Evolutionary conservation across 1,140 invertebrate genomes (phyloP).

Genomic region (Tetramorium alpestre): DNA sequence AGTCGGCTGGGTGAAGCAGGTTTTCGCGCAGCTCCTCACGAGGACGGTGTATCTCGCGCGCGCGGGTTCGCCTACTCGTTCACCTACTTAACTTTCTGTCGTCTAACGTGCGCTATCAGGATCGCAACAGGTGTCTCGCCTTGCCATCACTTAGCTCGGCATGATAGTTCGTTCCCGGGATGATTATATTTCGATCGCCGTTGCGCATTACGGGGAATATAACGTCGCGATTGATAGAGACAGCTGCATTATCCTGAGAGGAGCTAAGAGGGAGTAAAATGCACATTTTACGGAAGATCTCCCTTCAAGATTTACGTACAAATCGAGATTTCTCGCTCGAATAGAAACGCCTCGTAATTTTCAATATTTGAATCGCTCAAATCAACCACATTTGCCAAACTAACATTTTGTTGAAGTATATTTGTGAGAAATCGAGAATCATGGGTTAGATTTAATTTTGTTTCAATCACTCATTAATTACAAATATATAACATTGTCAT

Average conservation of each 20-base stretch:
- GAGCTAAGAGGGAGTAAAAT: background rate
- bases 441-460: background rate
- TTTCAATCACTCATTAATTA: background rate
- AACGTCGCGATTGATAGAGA: constrained; percentile 5
- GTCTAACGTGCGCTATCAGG: constrained; percentile 69
- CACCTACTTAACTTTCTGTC: constrained; percentile 65
- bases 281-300: background rate
- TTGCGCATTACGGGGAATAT: constrained; percentile 14
- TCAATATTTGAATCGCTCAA: background rate
- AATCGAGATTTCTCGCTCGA: constrained; percentile 1
- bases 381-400: background rate
- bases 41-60: background rate
- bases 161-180: constrained; percentile 70
- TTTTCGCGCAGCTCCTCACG: constrained; percentile 14
- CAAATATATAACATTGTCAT: background rate
- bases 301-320: constrained; percentile 9
- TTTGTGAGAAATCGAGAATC: background rate
- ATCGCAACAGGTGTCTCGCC: constrained; percentile 82
- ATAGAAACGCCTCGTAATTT: background rate
- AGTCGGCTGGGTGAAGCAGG: background rate
- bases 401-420: background rate
- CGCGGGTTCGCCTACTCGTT: constrained; percentile 22
- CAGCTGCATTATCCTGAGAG: background rate
- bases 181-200: constrained; percentile 76
- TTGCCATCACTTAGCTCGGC: constrained; percentile 56